Evolutionary conservation across 2,888 invertebrate species (phyloP), one percentile per base, ranked within the genome.

Genomic region (Coelinius sp.): DNA sequence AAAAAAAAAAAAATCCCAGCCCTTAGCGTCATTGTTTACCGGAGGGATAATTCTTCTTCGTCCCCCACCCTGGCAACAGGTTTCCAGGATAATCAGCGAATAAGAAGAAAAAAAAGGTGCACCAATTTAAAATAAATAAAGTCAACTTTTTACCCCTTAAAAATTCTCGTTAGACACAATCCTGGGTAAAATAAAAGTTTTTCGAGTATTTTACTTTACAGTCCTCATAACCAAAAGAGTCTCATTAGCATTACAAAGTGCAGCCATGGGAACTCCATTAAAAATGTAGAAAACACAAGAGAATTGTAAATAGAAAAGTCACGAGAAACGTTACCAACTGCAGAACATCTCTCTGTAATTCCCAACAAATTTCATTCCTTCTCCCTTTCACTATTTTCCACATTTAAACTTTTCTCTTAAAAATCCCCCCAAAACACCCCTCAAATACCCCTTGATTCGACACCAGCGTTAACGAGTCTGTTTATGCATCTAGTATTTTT

Each of bases 211-310:
- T 67, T 68, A 64, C 66, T 63, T 76, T 74, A 72, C 56, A 17
- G 53, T 67, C 72, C 71, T 77, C 20, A 52, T 20, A 52, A 52
- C 24, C 52, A 7, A 68, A 63, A 65, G n/a, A 75, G 68, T 56
- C 78, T 82, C 80, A 80, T 82, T 82, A 82, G 80, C 81, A 80
- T 80, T 59, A 73, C 77, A 79, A 52, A 79, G 80, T 76, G 79
- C 77, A 77, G 74, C 64, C 70, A 70, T 70, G 70, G 70, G 70
- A 64, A 70, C 70, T 41, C n/a, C 52, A 59, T 59, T 59, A 59
- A 59, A 56, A 59, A 7, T 31, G 66, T 14, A 25, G 24, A 59
- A 14, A 52, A 20, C 49, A 52, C 49, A 52, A 25, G 70, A 70
- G 64, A 53, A 70, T 70, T 20, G n/a, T 25, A 52, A 70, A 49